Evolutionary conservation across 2,888 invertebrate species (phyloP), one percentile per base, ranked within the genome.

Genomic region (Pachymerium ferrugineum): DNA sequence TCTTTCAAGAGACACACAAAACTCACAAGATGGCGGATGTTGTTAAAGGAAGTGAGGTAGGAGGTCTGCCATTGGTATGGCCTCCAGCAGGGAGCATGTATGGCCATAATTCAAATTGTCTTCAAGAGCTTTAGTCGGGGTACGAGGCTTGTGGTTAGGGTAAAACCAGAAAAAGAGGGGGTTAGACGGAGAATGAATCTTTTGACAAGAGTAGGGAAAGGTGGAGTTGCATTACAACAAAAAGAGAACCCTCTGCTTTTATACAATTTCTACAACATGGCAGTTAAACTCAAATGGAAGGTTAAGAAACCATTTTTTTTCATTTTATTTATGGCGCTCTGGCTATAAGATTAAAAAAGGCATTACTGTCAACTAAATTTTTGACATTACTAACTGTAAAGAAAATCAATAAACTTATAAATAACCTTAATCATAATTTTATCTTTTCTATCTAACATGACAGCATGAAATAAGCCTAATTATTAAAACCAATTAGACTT

Each of bases 11-110:
- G 54, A 28, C 47, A 54, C n/a, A 28, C 54, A 54, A 25, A 22
- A n/a, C n/a, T n/a, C n/a, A n/a, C 25, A 54, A 54, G 54, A 54
- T 25, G 54, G 54, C 14, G n/a, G 54, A 54, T 54, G 54, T 54
- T 54, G 54, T 54, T 54, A 54, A 54, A 54, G 54, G 54, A 54
- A 54, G 54, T 54, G 54, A 54, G 54, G 54, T 54, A 54, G 54
- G 54, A 54, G 54, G 54, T 54, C 54, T 54, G 54, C 54, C 54
- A 54, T 54, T 54, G 54, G 54, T 54, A 54, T 54, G 54, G 54
- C 54, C 54, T 54, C 54, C 54, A 54, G 54, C 54, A 25, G 54
- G 25, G 54, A 22, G 28, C 54, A 54, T 54, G 54, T 54, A 54
- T 54, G 54, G 54, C 54, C 54, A 54, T 54, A 54, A 54, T 54